Evolutionary conservation across 2,797 vertebrate species (phyloP), one percentile per base, ranked within the genome.

Genomic region (Diplodus sargus): DNA sequence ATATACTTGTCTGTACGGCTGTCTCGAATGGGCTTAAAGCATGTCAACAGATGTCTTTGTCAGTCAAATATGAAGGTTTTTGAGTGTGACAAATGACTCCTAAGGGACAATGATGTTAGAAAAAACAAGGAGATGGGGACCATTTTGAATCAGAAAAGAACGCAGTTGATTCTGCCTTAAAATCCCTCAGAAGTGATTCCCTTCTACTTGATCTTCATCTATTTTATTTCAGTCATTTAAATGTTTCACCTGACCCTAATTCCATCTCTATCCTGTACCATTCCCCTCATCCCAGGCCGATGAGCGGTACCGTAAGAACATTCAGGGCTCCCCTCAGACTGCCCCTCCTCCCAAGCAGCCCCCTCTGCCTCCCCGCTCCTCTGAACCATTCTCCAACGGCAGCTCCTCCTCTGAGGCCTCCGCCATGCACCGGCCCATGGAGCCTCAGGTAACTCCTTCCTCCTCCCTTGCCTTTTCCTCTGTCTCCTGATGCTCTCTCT

Each of bases 291-390:
- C 82, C 45, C 90, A 99, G 98, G 97, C 96, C 69, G 98, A 99
- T 72, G 98, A 99, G 89, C 95, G 97, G 70, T 97, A 97, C 95
- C 97, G 97, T 86, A 99, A 99, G 95, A 97, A 97, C 93, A 97
- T 97, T 90, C 97, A 98, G 93, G 96, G 97, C 90, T 98, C 97
- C 91, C 97, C 98, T 89, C 98, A 99, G 95, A 94, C 95, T n/a
- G 96, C 96, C 89, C 96, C 97, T 87, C 96, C 96, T 93, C 95
- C 96, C 94, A 98, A 98, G 91, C 98, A 97, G 90, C 95, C 96
- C 87, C 96, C 97, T 86, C 95, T 97, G 93, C 98, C 97, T 95
- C 97, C 97, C 90, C 97, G 97, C 91, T 97, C 94, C 82, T 91
- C 97, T 66, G 98, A 99, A 91, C 97, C 97, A 10, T 99, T 97